Conservation (phyloP, 2,797 vertebrate genomes). For the Acrocephalus scirpaceus region DNA sequence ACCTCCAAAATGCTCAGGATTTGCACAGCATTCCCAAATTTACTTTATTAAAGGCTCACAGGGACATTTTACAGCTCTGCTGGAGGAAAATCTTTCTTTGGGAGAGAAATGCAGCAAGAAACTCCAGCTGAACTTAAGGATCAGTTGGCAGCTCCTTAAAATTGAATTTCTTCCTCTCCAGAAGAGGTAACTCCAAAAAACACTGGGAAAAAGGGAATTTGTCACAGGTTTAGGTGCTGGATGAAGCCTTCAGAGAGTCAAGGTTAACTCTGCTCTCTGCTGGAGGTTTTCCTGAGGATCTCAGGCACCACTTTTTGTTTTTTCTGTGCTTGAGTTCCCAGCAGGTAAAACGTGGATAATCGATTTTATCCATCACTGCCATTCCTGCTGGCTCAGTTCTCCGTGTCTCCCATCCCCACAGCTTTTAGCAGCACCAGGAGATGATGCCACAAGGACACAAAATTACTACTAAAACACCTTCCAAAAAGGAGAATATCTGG, state of each 20-base stretch:
- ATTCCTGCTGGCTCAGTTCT: not conserved
- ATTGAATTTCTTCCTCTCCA: not conserved
- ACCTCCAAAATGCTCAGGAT: not conserved
- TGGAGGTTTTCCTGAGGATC: not conserved
- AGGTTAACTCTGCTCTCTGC: not conserved
- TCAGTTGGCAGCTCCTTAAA: not conserved
- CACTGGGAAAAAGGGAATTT: not conserved
- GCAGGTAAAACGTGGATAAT: not conserved
- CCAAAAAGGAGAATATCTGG: not conserved
- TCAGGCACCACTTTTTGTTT: not conserved
- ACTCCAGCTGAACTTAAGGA: not conserved
- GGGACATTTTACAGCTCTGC: not conserved
- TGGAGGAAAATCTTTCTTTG: not conserved
- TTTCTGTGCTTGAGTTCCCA: not conserved
- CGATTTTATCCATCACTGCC: not conserved
- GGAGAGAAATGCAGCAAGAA: not conserved
- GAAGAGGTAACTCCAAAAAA: not conserved
- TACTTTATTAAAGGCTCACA: not conserved
- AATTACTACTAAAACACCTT: not conserved
- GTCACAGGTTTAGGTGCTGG: not conserved
- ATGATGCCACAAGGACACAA: not conserved
- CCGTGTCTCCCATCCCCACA: not conserved
- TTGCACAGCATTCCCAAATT: rapidly evolving
- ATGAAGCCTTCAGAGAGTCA: not conserved
- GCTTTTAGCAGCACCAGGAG: not conserved